Evolutionary conservation across 2,113 vertebrate species (phyloP), one percentile per base, ranked within the genome.

Genomic region (Colius striatus): DNA sequence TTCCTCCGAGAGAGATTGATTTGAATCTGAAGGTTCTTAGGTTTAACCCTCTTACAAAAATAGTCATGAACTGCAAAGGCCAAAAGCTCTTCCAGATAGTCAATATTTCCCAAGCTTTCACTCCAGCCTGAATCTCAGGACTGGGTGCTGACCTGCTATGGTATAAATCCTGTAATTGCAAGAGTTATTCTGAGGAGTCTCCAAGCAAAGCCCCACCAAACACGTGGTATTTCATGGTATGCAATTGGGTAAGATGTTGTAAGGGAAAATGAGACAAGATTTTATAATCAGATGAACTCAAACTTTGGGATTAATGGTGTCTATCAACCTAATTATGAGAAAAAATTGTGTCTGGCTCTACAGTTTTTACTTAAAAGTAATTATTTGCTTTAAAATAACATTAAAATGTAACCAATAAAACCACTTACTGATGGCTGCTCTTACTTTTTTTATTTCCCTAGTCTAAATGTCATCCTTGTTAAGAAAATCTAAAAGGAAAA

Each of bases 341-440:
- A 96, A 91, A 57, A 94, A 94, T 87, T 48, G 76, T 53, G 72
- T 88, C 89, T 91, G 75, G 55, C 71, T 94, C 21, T 63, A n/a
- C 75, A 86, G 73, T 93, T 87, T 95, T 94, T 95, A 94, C 95
- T 67, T 51, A 89, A 89, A 94, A 93, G 62, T 82, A 95, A 95
- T 88, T 94, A 87, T 92, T 95, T 96, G 67, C 87, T 77, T 85
- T 88, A 97, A 95, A 96, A 92, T 77, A 95, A 43, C 82, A 92
- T 82, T 87, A 70, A 87, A 82, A 87, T 83, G 62, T 91, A 95
- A 88, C 86, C 47, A 91, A 83, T 87, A 73, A 94, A 96, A 22
- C 54, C 67, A 63, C 41, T 89, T 94, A 80, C 62, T 87, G 77
- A 76, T 85, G 71, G 63, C 68, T 94, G 55, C 5, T 55, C 38